These are phyloP conservation scores for Tokudaia tokunoshimensis DNA, from an alignment of 2,797 vertebrate species.

Conservation along the genomic window DNA sequence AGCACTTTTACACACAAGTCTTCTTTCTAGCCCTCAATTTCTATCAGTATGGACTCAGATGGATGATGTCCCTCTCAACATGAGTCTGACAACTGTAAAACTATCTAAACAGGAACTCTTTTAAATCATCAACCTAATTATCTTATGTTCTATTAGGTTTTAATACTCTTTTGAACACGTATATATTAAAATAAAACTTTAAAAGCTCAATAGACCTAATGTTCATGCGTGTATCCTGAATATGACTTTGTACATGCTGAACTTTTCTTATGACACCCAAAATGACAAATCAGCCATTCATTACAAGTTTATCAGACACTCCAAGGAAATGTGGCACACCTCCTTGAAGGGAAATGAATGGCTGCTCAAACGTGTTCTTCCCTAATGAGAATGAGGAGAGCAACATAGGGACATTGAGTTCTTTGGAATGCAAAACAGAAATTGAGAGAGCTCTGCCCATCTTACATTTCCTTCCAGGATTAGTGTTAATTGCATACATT, in stretches of 20 bases:
- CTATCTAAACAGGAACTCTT: not conserved
- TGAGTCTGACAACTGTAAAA: not conserved
- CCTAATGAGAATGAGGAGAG: not conserved
- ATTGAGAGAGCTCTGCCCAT: not conserved
- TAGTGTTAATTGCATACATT: not conserved
- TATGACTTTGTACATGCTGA: not conserved
- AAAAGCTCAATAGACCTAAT: slow-evolving; percentile 12
- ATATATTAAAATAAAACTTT: slow-evolving; percentile 39
- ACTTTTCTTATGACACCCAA: slow-evolving; percentile 28
- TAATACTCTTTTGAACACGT: slow-evolving; percentile 3
- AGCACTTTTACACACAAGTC: not conserved
- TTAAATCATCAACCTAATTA: slow-evolving; percentile 48
- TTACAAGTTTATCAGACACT: not conserved
- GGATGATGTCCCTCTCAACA: not conserved
- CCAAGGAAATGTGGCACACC: not conserved
- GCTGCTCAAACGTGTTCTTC: slow-evolving; percentile 4
- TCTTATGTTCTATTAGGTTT: slow-evolving; percentile 8
- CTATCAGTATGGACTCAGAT: not conserved
- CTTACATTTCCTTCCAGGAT: not conserved
- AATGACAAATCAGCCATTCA: slow-evolving; percentile 26
- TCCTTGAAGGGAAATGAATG: not conserved
- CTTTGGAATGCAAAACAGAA: slow-evolving; percentile 56
- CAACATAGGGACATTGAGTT: not conserved
- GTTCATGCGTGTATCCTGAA: slow-evolving; percentile 42
- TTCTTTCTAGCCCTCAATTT: not conserved